These are phyloP conservation scores for Siphamia tubifer DNA, from an alignment of 2,113 vertebrate genomes.

Conservation along the genomic window DNA sequence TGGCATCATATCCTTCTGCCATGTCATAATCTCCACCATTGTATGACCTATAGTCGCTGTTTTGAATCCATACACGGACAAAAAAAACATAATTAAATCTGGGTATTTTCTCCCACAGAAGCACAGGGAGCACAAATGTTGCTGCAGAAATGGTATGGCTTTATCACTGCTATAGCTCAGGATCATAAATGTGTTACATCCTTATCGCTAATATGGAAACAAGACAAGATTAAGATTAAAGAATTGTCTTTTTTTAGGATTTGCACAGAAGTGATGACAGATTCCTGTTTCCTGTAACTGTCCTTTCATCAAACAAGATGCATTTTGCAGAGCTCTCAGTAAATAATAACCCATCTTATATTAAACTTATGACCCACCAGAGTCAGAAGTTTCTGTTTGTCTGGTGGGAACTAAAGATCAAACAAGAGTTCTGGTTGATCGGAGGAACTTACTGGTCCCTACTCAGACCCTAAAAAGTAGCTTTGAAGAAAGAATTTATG, in stretches of 20 bases:
- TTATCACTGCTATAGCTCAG: background rate
- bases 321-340: constrained; percentile 30
- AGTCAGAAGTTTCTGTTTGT: constrained; percentile 29
- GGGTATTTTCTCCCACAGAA: no score
- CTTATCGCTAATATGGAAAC: background rate
- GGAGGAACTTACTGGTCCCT: constrained; percentile 13
- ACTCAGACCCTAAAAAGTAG: constrained; percentile 9
- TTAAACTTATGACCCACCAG: constrained; percentile 21
- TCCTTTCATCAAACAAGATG: constrained; percentile 17
- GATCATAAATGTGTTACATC: background rate
- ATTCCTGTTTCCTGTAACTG: constrained; percentile 7
- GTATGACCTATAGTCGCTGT: no score
- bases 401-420: constrained; percentile 57
- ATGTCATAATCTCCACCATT: no score
- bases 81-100: no score
- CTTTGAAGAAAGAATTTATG: constrained; percentile 8
- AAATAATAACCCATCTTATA: constrained; percentile 39
- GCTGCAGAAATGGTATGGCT: background rate
- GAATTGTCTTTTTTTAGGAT: background rate
- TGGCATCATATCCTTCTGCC: no score
- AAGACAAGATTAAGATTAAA: background rate
- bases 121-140: no score
- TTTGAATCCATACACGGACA: no score
- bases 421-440: constrained; percentile 11
- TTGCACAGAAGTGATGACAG: background rate